Conservation (phyloP, 2,888 invertebrate species). For the Perizoma affinitatum region DNA sequence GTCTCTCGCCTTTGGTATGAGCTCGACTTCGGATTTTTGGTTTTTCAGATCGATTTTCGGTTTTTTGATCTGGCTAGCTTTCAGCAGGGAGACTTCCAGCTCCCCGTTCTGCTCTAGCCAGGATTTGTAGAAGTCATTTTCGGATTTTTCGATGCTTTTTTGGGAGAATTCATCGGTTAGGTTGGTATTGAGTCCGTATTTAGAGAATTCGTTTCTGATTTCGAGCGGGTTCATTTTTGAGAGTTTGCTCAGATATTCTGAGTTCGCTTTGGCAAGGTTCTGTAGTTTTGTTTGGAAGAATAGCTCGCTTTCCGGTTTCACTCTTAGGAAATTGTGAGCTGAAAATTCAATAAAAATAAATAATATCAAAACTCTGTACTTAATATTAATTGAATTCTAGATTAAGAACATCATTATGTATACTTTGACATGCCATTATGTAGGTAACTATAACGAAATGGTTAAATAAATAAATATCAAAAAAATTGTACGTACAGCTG, state of each 20-base stretch:
- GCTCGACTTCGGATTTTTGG: slow-evolving; percentile 71
- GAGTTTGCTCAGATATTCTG: slow-evolving; percentile 66
- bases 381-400: too few relatives aligned
- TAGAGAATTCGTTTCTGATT: slow-evolving; percentile 71
- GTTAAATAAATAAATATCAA: too few relatives aligned
- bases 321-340: slow-evolving; percentile 65
- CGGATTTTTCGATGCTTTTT: slow-evolving; percentile 57
- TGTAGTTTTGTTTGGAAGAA: slow-evolving; percentile 74
- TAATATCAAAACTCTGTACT: neutral
- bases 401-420: too few relatives aligned
- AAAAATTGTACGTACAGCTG: too few relatives aligned
- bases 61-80: slow-evolving; percentile 67
- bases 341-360: slow-evolving; percentile 48
- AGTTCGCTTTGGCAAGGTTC: slow-evolving; percentile 67
- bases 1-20: slow-evolving; percentile 69
- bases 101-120: slow-evolving; percentile 81
- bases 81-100: slow-evolving; percentile 73
- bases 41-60: slow-evolving; percentile 55
- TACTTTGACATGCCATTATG: too few relatives aligned
- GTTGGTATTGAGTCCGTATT: slow-evolving; percentile 71
- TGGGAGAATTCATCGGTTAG: slow-evolving; percentile 53
- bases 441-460: too few relatives aligned
- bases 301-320: slow-evolving; percentile 75
- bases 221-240: slow-evolving; percentile 73
- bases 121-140: slow-evolving; percentile 77